Conservation (phyloP, 2,888 invertebrate species). For the Xylophagus ater region DNA sequence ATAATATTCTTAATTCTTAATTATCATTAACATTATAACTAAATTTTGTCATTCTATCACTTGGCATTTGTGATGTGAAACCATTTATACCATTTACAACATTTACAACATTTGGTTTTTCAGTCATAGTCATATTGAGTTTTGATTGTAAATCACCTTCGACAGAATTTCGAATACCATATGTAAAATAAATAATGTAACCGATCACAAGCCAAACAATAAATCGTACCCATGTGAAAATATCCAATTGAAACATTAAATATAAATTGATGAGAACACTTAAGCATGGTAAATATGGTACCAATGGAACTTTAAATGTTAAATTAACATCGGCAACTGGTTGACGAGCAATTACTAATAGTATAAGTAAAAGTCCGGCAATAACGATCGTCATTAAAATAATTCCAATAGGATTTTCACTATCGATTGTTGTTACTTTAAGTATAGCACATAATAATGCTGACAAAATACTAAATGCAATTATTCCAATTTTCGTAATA, state of each 20-base stretch:
- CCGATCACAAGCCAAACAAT: conserved; percentile 74
- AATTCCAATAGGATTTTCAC: conserved; percentile 30
- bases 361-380: conserved; percentile 42
- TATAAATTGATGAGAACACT: conserved; percentile 82
- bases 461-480: conserved; percentile 44
- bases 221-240: conserved; percentile 81
- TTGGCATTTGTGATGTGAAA: not conserved
- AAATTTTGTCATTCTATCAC: conserved; percentile 3
- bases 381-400: conserved; percentile 42
- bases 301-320: conserved; percentile 71
- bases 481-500: conserved; percentile 52
- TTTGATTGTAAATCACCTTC: conserved; percentile 40
- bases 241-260: conserved; percentile 79
- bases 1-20: no score
- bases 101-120: not conserved
- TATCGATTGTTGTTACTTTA: conserved; percentile 21
- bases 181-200: conserved; percentile 74
- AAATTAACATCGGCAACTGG: conserved; percentile 51
- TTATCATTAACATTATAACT: conserved; percentile 1
- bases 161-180: conserved; percentile 68
- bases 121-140: no score
- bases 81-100: not conserved
- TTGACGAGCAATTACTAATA: conserved; percentile 56
- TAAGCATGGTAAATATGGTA: conserved; percentile 72
- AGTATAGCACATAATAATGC: conserved; percentile 29